Conservation (phyloP, 2,888 invertebrate genomes). For the Congeria kusceri region DNA sequence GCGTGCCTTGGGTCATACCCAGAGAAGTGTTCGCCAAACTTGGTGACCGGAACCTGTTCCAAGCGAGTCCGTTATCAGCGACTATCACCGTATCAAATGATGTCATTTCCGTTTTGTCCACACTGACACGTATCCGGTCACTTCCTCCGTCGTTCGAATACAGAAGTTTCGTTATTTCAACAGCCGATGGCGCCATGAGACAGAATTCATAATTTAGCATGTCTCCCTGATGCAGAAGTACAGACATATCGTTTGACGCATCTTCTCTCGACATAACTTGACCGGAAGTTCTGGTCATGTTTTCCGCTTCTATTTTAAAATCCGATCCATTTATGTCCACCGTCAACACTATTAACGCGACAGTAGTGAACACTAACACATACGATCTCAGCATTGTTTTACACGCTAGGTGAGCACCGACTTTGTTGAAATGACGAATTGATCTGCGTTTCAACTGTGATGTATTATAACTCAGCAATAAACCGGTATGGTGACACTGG, state of each 20-base stretch:
- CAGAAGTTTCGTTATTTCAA: slow-evolving; percentile 48
- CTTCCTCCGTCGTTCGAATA: slow-evolving; percentile 68
- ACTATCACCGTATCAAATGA: slow-evolving; percentile 25
- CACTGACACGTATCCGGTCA: slow-evolving; percentile 45
- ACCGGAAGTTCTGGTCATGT: slow-evolving; percentile 25
- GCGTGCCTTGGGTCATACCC: slow-evolving; percentile 49
- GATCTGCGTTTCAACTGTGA: too few species aligned
- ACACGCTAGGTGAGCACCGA: too few species aligned
- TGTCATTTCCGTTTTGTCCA: slow-evolving; percentile 52
- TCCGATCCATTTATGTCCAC: background rate
- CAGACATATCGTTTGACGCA: slow-evolving; percentile 48
- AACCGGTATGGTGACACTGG: too few species aligned
- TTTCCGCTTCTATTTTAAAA: slow-evolving; percentile 41
- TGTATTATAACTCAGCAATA: too few species aligned
- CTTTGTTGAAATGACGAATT: too few species aligned
- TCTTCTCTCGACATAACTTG: slow-evolving; percentile 19
- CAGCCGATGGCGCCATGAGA: slow-evolving; percentile 46
- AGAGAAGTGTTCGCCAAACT: background rate
- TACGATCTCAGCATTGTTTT: too few species aligned
- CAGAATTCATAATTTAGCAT: slow-evolving; percentile 56
- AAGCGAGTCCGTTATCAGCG: slow-evolving; percentile 46
- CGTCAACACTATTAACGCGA: too few species aligned
- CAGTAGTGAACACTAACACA: too few species aligned
- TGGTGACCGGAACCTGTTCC: slow-evolving; percentile 50
- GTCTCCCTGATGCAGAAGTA: slow-evolving; percentile 52